Conservation (phyloP, 2,113 vertebrate genomes). For the Paramisgurnus dabryanus region DNA sequence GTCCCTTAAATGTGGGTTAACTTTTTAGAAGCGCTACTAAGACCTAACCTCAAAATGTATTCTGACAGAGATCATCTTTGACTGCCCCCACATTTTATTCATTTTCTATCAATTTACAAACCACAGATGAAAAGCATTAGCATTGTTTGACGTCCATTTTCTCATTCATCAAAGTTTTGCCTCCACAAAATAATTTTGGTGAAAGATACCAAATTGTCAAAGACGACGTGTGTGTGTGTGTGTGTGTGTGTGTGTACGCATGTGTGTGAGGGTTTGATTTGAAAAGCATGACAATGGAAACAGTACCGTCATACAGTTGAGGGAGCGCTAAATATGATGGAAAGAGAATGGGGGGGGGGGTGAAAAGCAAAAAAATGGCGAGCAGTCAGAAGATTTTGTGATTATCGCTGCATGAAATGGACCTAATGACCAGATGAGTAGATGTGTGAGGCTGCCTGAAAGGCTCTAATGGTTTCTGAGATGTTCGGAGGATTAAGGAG, state of each 20-base stretch:
- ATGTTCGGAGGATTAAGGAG: slow-evolving; percentile 30
- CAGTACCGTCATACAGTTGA: slow-evolving; percentile 35
- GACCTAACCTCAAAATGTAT: neutral
- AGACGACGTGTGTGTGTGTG: neutral
- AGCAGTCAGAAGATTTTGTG: slow-evolving; percentile 32
- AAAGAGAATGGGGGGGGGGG: neutral
- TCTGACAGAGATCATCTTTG: slow-evolving; percentile 1
- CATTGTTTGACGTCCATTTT: slow-evolving; percentile 1
- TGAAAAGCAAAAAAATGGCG: slow-evolving; percentile 13
- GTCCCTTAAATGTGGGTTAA: too few species aligned
- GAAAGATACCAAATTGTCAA: slow-evolving; percentile 37
- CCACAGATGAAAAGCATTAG: neutral
- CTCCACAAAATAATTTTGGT: neutral
- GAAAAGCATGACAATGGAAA: slow-evolving; percentile 49
- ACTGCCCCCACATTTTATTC: neutral
- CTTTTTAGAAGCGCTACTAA: neutral
- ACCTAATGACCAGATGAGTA: slow-evolving; percentile 23
- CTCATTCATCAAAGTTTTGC: slow-evolving; percentile 7
- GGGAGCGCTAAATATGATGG: slow-evolving; percentile 12
- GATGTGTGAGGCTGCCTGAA: slow-evolving; percentile 10
- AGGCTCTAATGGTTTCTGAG: slow-evolving; percentile 30
- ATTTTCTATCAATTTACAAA: slow-evolving; percentile 20
- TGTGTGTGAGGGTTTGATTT: slow-evolving; percentile 35
- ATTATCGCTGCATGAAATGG: slow-evolving; percentile 39
- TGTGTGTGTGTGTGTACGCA: neutral